These are phyloP conservation scores for Anguilla rostrata DNA, from an alignment of 2,113 vertebrate genomes.

Conservation along the genomic window DNA sequence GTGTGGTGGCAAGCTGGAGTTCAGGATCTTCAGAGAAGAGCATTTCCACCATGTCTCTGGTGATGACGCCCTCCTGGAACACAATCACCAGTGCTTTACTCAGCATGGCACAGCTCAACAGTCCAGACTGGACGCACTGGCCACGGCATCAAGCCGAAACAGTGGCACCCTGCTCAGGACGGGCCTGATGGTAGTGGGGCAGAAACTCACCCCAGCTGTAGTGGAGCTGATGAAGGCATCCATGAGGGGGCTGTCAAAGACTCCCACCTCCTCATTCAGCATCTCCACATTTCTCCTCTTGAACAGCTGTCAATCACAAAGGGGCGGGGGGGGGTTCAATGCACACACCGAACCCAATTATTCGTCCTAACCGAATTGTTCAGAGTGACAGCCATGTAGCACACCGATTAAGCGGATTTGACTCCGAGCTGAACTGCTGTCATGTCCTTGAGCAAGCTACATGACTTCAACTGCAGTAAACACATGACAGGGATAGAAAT, in stretches of 20 bases:
- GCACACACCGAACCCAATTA: not conserved
- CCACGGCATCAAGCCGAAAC: not conserved
- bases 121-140: not conserved
- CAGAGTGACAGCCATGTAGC: not conserved
- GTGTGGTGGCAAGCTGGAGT: slow-evolving; percentile 89
- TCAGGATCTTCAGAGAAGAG: slow-evolving; percentile 96
- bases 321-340: not conserved
- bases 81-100: not conserved
- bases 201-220: slow-evolving; percentile 75
- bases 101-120: not conserved
- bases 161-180: not conserved
- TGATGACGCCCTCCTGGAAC: slow-evolving; percentile 91
- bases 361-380: not conserved
- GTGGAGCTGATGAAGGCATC: slow-evolving; percentile 85
- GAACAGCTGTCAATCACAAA: slow-evolving; percentile 78
- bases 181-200: not conserved
- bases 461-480: not conserved
- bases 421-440: not conserved
- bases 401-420: not conserved
- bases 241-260: slow-evolving; percentile 88
- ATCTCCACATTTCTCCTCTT: slow-evolving; percentile 96
- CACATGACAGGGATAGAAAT: not conserved
- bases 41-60: slow-evolving; percentile 96
- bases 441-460: not conserved
- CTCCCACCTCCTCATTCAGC: slow-evolving; percentile 85